Percentiles rank a stretch among this genome's conserved stretches.
Conservation (phyloP, 2,888 invertebrate species). For the Cheilosia variabilis region DNA sequence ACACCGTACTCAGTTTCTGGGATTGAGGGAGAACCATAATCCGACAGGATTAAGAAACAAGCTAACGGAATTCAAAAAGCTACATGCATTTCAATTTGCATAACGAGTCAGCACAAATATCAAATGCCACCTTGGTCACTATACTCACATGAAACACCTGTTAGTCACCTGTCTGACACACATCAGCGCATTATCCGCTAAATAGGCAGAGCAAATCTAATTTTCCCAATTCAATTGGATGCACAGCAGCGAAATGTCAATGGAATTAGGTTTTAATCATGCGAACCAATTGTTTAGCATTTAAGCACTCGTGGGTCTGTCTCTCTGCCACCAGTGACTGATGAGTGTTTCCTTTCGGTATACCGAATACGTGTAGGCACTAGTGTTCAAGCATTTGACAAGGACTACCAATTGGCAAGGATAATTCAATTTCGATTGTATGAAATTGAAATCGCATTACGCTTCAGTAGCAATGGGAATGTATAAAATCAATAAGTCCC, state of each 20-base stretch:
- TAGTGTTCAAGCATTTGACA: slow-evolving; percentile 58
- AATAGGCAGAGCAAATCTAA: slow-evolving; percentile 22
- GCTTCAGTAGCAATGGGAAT: slow-evolving; percentile 47
- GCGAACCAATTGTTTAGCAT: slow-evolving; percentile 60
- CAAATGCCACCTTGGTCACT: slow-evolving; percentile 12
- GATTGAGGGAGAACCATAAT: too few species aligned
- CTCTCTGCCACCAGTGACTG: slow-evolving; percentile 3
- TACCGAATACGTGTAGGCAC: slow-evolving; percentile 4
- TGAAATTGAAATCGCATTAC: slow-evolving; percentile 63
- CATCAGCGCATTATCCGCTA: slow-evolving; percentile 17
- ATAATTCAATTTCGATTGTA: slow-evolving; percentile 72
- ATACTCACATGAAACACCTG: slow-evolving; percentile 3
- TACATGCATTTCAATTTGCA: neutral
- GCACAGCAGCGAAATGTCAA: slow-evolving; percentile 45
- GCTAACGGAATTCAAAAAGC: too few species aligned
- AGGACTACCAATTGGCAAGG: slow-evolving; percentile 59
- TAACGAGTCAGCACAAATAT: slow-evolving; percentile 19
- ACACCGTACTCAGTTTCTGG: too few species aligned
- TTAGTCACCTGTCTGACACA: slow-evolving; percentile 9
- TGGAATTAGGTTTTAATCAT: slow-evolving; percentile 64
- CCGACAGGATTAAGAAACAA: too few species aligned
- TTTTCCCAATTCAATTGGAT: slow-evolving; percentile 43
- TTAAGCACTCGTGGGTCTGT: slow-evolving; percentile 11
- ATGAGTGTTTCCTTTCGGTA: neutral
- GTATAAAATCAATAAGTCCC: slow-evolving; percentile 65